Evolutionary conservation across 2,113 vertebrate genomes (phyloP).

Genomic region (Zonotrichia leucophrys): DNA sequence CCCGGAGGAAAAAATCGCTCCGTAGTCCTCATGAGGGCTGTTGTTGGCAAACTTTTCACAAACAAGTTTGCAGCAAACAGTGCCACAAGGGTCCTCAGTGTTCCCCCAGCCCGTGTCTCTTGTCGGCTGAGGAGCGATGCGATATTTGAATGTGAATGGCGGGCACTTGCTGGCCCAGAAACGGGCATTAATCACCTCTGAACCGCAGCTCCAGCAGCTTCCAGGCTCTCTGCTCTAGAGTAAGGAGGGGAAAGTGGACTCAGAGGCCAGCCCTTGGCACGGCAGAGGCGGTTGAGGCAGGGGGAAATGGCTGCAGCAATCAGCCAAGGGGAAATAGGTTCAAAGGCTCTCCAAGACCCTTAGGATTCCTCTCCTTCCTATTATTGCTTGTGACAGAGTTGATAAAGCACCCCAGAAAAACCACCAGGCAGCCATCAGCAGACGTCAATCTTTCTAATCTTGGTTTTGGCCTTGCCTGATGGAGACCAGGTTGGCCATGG

Average conservation of each 20-base stretch:
- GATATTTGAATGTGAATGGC: slow-evolving; percentile 58
- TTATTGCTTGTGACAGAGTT: not conserved
- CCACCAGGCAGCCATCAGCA: not conserved
- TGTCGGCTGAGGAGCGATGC: not conserved
- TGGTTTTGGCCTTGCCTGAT: not conserved
- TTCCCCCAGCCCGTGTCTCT: not conserved
- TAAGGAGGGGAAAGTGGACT: not conserved
- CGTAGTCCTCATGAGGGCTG: not conserved
- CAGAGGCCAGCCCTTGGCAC: not conserved
- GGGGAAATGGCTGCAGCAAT: not conserved
- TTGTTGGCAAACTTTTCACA: slow-evolving; percentile 40
- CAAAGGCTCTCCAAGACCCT: not conserved
- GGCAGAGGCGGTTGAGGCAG: not conserved
- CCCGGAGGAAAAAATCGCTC: not conserved
- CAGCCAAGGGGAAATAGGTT: not conserved
- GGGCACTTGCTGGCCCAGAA: not conserved
- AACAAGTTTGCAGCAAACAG: not conserved
- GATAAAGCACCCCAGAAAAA: slow-evolving; percentile 33
- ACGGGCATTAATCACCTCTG: slow-evolving; percentile 24
- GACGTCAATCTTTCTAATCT: slow-evolving; percentile 1
- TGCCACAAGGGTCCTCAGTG: slow-evolving; percentile 25
- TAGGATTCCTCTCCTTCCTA: not conserved
- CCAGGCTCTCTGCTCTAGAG: not conserved
- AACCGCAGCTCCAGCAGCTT: not conserved
- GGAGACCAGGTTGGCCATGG: not conserved